Base-by-base conservation (phyloP, 1,140 invertebrate genomes). In the Battus philenor region DNA sequence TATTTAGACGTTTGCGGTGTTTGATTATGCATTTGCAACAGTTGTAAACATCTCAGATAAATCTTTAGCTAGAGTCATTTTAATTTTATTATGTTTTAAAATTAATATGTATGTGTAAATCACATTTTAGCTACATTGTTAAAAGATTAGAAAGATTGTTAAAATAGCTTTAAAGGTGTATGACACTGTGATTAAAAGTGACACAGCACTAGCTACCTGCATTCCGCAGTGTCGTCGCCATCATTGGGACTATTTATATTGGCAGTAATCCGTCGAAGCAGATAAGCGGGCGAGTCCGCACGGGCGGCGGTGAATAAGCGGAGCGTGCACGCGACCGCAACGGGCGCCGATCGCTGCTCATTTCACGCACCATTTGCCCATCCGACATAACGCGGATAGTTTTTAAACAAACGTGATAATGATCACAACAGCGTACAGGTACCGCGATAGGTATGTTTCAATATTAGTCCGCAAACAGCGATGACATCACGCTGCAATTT, bases 291-390 rank as follows among this genome's bases (percentile, higher is more conserved):
- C 17, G 20, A 50, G 24, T 50, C 59, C 59, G 60, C 52, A 49
- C 55, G 54, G 38, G 41, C 27, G 41, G n/a, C 44, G 45, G 57
- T 61, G 50, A 58, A 68, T 41, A 63, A 65, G 54, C 47, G 39
- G 46, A 47, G 16, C 7, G 24, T 43, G 60, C 54, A 68, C 50
- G 55, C 63, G 65, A 54, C 34, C 44, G 27, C 16, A 24, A 31
- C 17, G 20, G 24, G 18, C 38, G 27, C 34, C 48, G 44, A 41
- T 16, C 16, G 32, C 5, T 30, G 45, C 38, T 34, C 20, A 18
- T 16, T 39, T 52, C 10, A n/a, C 11, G 36, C 13, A 13, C 24
- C 13, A 9, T 36, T 7, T 9, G 17, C 1, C 12, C 15, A 17
- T 10, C 16, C 9, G 3, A 16, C 17, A 10, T 6, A 17, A 15